phyloP scores from a whole-genome alignment of 1,140 invertebrate genomes.

The Propsilocerus akamusi region DNA sequence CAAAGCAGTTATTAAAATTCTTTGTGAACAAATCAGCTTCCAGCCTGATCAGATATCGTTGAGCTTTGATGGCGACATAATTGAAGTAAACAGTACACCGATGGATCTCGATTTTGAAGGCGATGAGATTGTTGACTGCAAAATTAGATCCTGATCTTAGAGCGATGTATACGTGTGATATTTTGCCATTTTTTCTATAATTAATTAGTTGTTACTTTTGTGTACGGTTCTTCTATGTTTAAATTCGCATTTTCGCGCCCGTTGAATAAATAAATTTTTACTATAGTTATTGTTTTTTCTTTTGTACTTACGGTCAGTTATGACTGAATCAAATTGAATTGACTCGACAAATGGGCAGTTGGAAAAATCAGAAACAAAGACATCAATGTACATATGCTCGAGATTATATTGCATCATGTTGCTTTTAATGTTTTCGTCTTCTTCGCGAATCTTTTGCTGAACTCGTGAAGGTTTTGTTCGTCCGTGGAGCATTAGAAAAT shows the following conservation, averaged over 20 bases:
- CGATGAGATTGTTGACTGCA: background rate
- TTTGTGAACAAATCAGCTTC: background rate
- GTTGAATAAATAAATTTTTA: no score
- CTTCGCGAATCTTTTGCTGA: slow-evolving; percentile 54
- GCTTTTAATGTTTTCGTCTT: slow-evolving; percentile 65
- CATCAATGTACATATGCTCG: slow-evolving; percentile 60
- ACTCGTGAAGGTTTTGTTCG: slow-evolving; percentile 61
- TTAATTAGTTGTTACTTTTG: background rate
- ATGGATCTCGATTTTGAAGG: background rate
- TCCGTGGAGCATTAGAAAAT: slow-evolving; percentile 82
- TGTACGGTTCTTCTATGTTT: background rate
- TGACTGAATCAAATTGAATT: slow-evolving; percentile 64
- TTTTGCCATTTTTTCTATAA: background rate
- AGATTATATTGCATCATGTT: slow-evolving; percentile 80
- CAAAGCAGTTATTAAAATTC: background rate
- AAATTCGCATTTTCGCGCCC: background rate
- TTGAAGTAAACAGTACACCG: background rate
- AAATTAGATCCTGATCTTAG: background rate
- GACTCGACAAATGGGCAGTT: slow-evolving; percentile 52
- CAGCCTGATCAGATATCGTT: background rate
- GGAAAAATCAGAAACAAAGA: slow-evolving; percentile 79
- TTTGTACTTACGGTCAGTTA: slow-evolving; percentile 77
- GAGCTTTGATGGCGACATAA: background rate
- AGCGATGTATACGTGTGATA: no score
- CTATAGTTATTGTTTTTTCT: no score